These are phyloP conservation scores for Caerostris darwini DNA, from an alignment of 1,140 invertebrate genomes.

Conservation along the genomic window DNA sequence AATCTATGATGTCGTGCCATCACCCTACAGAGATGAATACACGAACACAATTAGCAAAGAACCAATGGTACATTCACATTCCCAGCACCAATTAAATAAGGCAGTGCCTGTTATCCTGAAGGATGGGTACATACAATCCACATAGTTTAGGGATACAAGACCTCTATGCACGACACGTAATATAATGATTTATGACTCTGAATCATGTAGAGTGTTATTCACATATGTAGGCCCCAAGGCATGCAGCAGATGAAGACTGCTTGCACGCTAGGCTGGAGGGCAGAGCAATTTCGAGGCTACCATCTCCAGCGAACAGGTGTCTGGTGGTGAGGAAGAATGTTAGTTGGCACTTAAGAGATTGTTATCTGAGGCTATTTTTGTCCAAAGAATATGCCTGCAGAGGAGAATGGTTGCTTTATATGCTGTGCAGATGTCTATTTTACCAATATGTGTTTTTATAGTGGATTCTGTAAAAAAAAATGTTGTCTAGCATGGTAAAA, in stretches of 20 bases:
- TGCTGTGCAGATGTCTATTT: background rate
- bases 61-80: background rate
- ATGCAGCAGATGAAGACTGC: background rate
- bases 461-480: too few species aligned
- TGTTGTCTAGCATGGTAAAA: too few species aligned
- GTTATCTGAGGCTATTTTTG: background rate
- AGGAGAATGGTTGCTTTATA: background rate
- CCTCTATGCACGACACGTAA: conserved; percentile 19
- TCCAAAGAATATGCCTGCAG: background rate
- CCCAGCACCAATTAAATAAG: background rate
- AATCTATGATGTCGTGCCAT: background rate
- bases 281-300: background rate
- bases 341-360: background rate
- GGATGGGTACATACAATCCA: conserved; percentile 21
- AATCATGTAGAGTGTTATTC: conserved; percentile 5
- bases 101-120: background rate
- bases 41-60: background rate
- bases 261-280: background rate
- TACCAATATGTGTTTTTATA: background rate
- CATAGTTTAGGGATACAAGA: background rate
- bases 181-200: background rate
- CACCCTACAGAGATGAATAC: background rate
- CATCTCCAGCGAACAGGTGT: conserved; percentile 5
- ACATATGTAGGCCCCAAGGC: background rate
- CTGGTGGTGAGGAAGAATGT: background rate